phyloP scores from a whole-genome alignment of 2,797 vertebrate species.

The Pteropus rufus region DNA sequence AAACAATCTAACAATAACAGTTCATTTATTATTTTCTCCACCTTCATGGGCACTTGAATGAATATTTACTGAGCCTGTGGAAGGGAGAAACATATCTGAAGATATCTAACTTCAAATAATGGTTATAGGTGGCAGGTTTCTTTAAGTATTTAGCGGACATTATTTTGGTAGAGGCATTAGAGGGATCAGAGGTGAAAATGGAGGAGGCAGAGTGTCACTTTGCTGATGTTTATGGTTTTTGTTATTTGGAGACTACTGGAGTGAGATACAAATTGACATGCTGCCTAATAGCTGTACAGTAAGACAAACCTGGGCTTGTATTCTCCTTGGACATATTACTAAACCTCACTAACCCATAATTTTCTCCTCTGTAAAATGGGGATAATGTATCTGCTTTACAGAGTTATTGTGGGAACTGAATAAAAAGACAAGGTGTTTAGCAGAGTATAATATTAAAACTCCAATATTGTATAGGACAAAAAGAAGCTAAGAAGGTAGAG shows the following conservation, averaged over 20 bases:
- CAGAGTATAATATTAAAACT: background rate
- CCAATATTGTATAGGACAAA: background rate
- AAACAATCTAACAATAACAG: background rate
- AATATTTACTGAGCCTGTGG: background rate
- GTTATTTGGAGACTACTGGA: background rate
- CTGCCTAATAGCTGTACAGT: background rate
- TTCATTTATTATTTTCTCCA: background rate
- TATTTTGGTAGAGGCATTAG: background rate
- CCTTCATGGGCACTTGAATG: background rate
- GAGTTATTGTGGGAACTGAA: background rate
- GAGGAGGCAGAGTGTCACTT: background rate
- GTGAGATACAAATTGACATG: background rate
- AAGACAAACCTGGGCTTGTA: background rate
- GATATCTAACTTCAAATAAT: background rate
- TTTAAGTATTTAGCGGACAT: background rate
- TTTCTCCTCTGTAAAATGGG: background rate
- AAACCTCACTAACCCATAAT: background rate
- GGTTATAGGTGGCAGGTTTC: background rate
- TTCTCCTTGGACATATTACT: background rate
- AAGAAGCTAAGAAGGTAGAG: background rate
- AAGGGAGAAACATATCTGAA: background rate
- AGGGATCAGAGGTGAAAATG: background rate
- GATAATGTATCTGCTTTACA: background rate
- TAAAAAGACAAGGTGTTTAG: background rate
- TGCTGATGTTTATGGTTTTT: background rate